phyloP scores from a whole-genome alignment of 2,888 invertebrate genomes.

The Pocota personata region DNA sequence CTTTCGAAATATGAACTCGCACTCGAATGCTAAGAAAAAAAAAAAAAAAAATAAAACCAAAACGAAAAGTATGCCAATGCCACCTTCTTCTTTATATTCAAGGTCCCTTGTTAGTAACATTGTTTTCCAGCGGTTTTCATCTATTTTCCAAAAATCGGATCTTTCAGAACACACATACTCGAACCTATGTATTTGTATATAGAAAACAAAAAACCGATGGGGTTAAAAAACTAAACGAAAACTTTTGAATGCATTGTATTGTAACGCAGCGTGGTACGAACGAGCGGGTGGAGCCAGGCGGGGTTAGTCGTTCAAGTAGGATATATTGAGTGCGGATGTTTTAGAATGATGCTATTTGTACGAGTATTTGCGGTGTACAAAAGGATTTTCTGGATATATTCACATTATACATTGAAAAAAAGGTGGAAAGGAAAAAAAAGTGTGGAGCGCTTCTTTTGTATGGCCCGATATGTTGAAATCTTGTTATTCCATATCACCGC shows the following conservation, averaged over 20 bases:
- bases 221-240: constrained; percentile 20
- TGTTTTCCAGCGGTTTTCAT: constrained; percentile 24
- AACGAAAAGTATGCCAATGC: constrained; percentile 20
- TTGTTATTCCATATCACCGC: constrained; percentile 70
- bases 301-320: neutral
- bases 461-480: constrained; percentile 60
- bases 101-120: neutral
- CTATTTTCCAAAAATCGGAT: constrained; percentile 19
- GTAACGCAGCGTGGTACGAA: neutral
- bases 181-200: too few species aligned
- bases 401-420: constrained; percentile 27
- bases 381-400: constrained; percentile 63
- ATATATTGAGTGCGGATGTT: constrained; percentile 48
- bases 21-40: neutral
- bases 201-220: neutral
- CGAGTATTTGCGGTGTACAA: constrained; percentile 47
- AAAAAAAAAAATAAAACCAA: neutral
- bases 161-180: neutral
- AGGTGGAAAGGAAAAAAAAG: neutral
- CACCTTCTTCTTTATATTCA: constrained; percentile 14
- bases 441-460: constrained; percentile 30
- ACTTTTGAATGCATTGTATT: constrained; percentile 47
- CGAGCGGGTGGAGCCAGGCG: neutral
- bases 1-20: neutral
- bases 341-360: constrained; percentile 32